Evolutionary conservation across 2,888 invertebrate genomes (phyloP), one percentile per base, ranked within the genome.

Genomic region (Monoplex corrugatus): DNA sequence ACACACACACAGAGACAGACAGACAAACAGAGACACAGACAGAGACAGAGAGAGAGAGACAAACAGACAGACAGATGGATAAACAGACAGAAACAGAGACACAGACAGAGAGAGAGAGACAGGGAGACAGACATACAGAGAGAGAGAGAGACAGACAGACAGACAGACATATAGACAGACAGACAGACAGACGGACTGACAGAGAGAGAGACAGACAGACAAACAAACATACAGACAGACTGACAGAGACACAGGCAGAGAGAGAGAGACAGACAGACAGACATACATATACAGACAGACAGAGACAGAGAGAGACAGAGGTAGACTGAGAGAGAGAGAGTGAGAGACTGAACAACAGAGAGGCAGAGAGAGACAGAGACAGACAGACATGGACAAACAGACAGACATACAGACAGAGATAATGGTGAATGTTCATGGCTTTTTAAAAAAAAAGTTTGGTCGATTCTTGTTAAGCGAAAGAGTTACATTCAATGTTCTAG

Each of bases 11-110:
- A 68, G 28, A 5, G 5, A 68, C 5, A 28, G 63, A 68, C 63
- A 68, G 28, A n/a, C n/a, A n/a, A 68, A 68, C 13, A 75, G 75
- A 5, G 8, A 35, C 10, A 35, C 6, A 75, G 8, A 35, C 35
- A 35, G 35, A 75, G 75, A 35, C 10, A 75, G 75, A 75, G 5
- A 75, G 35, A 75, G 75, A 75, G 35, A 75, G 75, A 75, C 75
- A 75, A 19, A 32, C 32, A 75, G 28, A 13, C 23, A 23, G 63
- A 16, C 13, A 28, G 28, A 23, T 5, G 63, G 13, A 23, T n/a
- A 68, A 68, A 68, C 3, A n/a, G 28, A 68, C 63, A 16, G 13
- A 5, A 68, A 5, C 16, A 68, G 63, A 68, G 63, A 19, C 16
- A 16, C 23, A 16, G 63, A 23, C 23, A 23, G 63, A 23, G 63